Evolutionary conservation across 2,113 vertebrate genomes (phyloP).

Genomic region (Elanus axillaris): DNA sequence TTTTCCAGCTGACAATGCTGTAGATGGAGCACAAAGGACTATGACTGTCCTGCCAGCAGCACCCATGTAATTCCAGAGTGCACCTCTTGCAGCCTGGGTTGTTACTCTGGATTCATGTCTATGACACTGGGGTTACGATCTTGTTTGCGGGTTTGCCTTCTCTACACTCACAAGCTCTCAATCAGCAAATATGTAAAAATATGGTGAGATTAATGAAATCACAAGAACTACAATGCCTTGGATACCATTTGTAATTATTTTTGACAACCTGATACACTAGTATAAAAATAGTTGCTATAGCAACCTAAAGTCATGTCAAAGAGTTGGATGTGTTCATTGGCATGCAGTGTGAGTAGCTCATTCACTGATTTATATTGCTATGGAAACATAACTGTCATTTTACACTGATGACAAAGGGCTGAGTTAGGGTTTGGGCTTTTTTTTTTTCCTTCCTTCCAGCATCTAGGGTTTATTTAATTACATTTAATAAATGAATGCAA

Average conservation of each 20-base stretch:
- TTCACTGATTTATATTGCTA: constrained; percentile 59
- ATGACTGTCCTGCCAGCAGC: neutral
- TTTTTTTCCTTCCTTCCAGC: neutral
- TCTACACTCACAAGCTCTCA: neutral
- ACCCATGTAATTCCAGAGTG: neutral
- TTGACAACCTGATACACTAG: constrained; percentile 16
- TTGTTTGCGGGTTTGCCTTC: neutral
- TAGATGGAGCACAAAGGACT: neutral
- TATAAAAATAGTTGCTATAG: constrained; percentile 44
- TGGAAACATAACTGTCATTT: constrained; percentile 66
- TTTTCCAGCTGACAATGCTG: neutral
- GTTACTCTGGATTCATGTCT: neutral
- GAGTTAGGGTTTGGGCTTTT: neutral
- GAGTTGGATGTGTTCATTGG: constrained; percentile 47
- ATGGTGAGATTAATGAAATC: neutral
- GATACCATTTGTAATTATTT: constrained; percentile 11
- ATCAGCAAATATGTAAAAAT: neutral
- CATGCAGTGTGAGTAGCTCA: constrained; percentile 41
- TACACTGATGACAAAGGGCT: neutral
- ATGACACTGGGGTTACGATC: neutral
- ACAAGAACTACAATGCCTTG: neutral
- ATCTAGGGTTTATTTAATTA: neutral
- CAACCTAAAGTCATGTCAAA: constrained; percentile 44
- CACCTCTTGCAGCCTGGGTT: neutral
- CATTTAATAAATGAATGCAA: neutral